Conservation (phyloP, 2,888 invertebrate species). For the Xestia rhomboidea region DNA sequence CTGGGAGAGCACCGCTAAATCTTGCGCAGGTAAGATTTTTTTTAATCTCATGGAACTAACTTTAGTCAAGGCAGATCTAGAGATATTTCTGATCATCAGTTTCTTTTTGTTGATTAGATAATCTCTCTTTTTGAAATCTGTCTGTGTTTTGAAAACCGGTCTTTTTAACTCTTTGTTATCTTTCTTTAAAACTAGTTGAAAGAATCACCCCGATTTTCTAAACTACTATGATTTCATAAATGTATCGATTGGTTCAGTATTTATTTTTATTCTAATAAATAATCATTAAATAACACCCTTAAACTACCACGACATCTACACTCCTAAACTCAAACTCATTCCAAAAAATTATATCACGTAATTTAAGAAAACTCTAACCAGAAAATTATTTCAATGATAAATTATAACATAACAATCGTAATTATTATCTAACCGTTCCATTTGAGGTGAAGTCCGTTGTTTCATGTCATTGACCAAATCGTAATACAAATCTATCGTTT, state of each 20-base stretch:
- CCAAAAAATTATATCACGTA: too few relatives aligned
- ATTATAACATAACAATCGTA: conserved; percentile 40
- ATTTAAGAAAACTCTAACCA: background rate
- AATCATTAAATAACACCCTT: background rate
- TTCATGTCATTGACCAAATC: conserved; percentile 57
- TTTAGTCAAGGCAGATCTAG: background rate
- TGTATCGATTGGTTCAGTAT: background rate
- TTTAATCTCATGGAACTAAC: background rate
- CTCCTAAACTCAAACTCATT: background rate
- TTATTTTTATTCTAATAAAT: too few relatives aligned
- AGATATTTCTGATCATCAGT: background rate
- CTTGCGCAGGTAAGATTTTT: conserved; percentile 88
- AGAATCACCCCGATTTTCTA: background rate
- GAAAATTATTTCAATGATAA: background rate
- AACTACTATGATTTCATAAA: background rate
- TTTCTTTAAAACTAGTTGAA: background rate
- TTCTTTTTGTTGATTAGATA: background rate
- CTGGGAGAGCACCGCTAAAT: conserved; percentile 88
- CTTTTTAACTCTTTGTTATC: too few relatives aligned
- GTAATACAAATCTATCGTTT: conserved; percentile 50
- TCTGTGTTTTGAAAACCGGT: background rate
- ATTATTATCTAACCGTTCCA: conserved; percentile 53
- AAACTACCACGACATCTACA: background rate
- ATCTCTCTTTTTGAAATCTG: background rate
- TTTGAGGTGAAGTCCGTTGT: conserved; percentile 49